phyloP scores from a whole-genome alignment of 2,113 vertebrate species.

The Dascyllus trimaculatus region DNA sequence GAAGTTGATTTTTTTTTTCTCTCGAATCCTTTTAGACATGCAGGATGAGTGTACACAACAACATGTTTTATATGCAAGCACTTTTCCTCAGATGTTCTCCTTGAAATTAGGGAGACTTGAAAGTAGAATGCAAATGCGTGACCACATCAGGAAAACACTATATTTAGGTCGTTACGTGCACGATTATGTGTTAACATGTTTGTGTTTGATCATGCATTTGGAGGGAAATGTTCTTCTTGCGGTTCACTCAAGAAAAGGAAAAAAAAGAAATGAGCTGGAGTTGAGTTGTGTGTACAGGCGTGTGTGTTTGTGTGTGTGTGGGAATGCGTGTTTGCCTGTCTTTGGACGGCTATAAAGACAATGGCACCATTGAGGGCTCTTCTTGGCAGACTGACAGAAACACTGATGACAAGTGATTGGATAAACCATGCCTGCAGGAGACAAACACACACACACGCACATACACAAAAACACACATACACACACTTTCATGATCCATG shows the following conservation, averaged over 20 bases:
- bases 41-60: no score
- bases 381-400: slow-evolving; percentile 77
- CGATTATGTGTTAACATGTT: slow-evolving; percentile 11
- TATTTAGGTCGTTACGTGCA: neutral
- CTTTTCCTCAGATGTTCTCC: no score
- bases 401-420: slow-evolving; percentile 79
- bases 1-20: no score
- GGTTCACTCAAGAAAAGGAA: slow-evolving; percentile 7
- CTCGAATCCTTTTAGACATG: no score
- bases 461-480: slow-evolving; percentile 12
- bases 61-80: no score
- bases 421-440: slow-evolving; percentile 71
- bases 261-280: neutral
- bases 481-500: slow-evolving; percentile 49
- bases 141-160: neutral
- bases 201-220: slow-evolving; percentile 37
- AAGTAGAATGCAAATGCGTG: no score
- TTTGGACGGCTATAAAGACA: slow-evolving; percentile 64
- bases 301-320: slow-evolving; percentile 19
- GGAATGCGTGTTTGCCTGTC: slow-evolving; percentile 22
- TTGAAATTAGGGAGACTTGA: no score
- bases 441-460: slow-evolving; percentile 40
- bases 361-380: slow-evolving; percentile 59
- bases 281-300: slow-evolving; percentile 10
- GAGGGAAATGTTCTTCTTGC: slow-evolving; percentile 11